Base-by-base conservation (phyloP, 2,113 vertebrate species). In the Lepus europaeus region DNA sequence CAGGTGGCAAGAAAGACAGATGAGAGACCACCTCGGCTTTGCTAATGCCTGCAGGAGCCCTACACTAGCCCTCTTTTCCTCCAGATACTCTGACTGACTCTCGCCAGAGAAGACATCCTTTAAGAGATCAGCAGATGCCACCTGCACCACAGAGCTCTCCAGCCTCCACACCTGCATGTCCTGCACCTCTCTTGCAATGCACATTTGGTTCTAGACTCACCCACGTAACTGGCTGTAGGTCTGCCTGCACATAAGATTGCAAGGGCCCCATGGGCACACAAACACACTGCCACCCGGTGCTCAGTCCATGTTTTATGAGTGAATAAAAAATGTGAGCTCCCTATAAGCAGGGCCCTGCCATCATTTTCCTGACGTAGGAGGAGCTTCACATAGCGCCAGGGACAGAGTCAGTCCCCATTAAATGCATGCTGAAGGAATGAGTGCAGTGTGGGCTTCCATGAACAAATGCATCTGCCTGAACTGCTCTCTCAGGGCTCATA, bases 401-500 rank as follows among this genome's bases (percentile, higher is more conserved):
- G 14, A 53, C 12, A 29, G 31, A 79, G 27, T 1, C 33, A 63
- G 68, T 49, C 63, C 70, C 92, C 78, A 78, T 20, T 63, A 80
- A 77, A 64, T 1, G 49, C 20, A n/a, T 69, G 39, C 64, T 63
- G 27, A 81, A 86, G 25, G 27, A 91, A 87, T 39, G 90, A 76
- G 56, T 63, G 66, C n/a, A 45, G 25, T 1, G 31, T 6, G 53
- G 66, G 66, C 59, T 56, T 31, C 16, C 3, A 0, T 1, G 91
- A 96, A 66, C 86, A 72, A 82, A 91, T 7, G 33, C 45, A 45
- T 49, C 77, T 33, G 73, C 51, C 81, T 5, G 9, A 91, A 90
- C 31, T 25, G 29, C 90, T 90, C 93, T 95, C 96, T 81, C 87
- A 22, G 80, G 76, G 29, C 73, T 94, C 69, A 1, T 56, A 66